Percentiles rank a stretch among this genome's conserved stretches.
These are phyloP conservation scores for Pipra filicauda DNA, from an alignment of 2,113 vertebrate genomes.

Conservation along the genomic window DNA sequence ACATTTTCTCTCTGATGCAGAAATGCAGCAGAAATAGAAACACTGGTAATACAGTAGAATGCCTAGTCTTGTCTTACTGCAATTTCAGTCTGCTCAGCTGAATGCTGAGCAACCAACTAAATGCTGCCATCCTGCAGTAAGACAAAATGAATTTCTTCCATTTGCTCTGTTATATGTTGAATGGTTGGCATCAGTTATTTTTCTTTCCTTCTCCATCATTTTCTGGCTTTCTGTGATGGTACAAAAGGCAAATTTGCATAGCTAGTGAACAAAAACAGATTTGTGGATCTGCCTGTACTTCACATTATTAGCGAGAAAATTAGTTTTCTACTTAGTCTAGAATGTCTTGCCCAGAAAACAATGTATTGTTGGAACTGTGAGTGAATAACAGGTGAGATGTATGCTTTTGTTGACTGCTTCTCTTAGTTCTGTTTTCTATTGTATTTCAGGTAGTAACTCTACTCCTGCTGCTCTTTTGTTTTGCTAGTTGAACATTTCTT, in stretches of 20 bases:
- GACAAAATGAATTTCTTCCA: background rate
- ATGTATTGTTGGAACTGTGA: background rate
- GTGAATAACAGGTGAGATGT: background rate
- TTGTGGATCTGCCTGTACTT: background rate
- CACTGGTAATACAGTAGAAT: background rate
- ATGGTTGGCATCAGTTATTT: background rate
- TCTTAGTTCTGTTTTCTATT: background rate
- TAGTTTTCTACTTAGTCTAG: background rate
- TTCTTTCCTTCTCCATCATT: background rate
- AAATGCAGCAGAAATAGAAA: background rate
- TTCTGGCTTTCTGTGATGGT: conserved; percentile 23
- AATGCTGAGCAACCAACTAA: background rate
- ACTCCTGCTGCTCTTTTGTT: background rate
- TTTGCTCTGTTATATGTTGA: background rate
- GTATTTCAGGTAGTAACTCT: background rate
- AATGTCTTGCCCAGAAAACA: background rate
- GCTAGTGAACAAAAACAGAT: background rate
- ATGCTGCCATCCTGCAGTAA: background rate
- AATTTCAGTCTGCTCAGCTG: background rate
- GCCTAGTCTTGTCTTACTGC: background rate
- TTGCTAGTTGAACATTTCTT: background rate
- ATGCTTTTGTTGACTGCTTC: background rate
- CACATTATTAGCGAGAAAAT: background rate
- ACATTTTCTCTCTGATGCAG: background rate
- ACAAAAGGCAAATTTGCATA: conserved; percentile 48